phyloP scores from a whole-genome alignment of 2,113 vertebrate species.

The Atherinomorus stipes region DNA sequence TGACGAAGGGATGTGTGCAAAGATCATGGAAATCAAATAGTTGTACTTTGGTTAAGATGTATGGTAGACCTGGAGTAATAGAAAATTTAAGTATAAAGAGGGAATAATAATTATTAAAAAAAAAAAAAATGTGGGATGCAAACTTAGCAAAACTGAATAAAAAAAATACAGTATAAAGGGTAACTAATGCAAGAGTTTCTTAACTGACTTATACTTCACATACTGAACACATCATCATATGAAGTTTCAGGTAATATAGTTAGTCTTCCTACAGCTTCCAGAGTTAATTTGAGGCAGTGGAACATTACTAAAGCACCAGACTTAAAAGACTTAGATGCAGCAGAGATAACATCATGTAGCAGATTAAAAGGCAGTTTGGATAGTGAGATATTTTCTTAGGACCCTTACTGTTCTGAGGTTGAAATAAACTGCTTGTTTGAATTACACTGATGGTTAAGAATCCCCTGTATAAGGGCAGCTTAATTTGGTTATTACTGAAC shows the following conservation, averaged over 20 bases:
- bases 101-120: too few relatives aligned
- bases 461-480: background rate
- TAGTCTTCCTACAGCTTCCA: conserved; percentile 1
- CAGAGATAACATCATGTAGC: conserved; percentile 1
- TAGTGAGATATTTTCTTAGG: background rate
- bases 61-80: too few relatives aligned
- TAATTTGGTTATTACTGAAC: background rate
- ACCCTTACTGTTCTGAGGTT: background rate
- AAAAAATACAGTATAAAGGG: too few relatives aligned
- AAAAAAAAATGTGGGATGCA: background rate
- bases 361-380: conserved; percentile 7
- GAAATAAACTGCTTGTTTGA: conserved; percentile 1
- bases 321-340: conserved; percentile 3
- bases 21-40: background rate
- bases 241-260: background rate
- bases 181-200: background rate
- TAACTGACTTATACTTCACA: background rate
- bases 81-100: background rate
- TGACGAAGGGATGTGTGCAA: background rate
- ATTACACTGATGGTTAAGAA: conserved; percentile 4
- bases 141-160: background rate
- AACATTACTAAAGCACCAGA: background rate
- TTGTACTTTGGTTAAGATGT: too few relatives aligned
- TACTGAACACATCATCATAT: background rate
- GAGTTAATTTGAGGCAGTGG: background rate